Evolutionary conservation across 2,113 vertebrate species (phyloP).

Genomic region (Sapayoa aenigma): DNA sequence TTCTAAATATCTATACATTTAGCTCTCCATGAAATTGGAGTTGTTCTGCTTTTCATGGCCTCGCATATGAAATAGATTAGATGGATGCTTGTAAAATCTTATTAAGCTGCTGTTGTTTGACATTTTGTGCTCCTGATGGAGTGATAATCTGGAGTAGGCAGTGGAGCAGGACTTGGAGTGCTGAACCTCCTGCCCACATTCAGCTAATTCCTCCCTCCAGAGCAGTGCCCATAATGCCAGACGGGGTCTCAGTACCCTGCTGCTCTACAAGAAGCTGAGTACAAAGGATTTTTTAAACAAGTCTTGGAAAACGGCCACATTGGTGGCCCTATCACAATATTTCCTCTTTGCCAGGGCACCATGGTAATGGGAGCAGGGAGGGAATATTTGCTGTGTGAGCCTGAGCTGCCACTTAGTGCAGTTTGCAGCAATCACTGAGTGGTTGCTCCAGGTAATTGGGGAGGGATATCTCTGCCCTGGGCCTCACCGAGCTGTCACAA

Average conservation of each 20-base stretch:
- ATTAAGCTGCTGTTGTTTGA: not conserved
- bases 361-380: accelerated
- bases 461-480: not conserved
- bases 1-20: not conserved
- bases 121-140: not conserved
- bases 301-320: not conserved
- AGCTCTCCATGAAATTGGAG: not conserved
- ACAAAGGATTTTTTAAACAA: not conserved
- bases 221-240: accelerated
- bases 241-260: accelerated
- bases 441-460: accelerated
- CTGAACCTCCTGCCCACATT: not conserved
- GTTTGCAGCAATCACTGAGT: not conserved
- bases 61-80: not conserved
- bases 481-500: not conserved
- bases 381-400: not conserved
- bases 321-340: accelerated
- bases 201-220: not conserved
- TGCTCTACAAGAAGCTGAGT: not conserved
- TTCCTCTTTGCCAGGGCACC: not conserved
- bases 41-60: not conserved
- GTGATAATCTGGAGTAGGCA: not conserved
- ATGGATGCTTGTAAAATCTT: not conserved
- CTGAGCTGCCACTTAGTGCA: accelerated
- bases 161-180: accelerated